phyloP scores from a whole-genome alignment of 2,888 invertebrate species.

The Archaeoteleia sp. region DNA sequence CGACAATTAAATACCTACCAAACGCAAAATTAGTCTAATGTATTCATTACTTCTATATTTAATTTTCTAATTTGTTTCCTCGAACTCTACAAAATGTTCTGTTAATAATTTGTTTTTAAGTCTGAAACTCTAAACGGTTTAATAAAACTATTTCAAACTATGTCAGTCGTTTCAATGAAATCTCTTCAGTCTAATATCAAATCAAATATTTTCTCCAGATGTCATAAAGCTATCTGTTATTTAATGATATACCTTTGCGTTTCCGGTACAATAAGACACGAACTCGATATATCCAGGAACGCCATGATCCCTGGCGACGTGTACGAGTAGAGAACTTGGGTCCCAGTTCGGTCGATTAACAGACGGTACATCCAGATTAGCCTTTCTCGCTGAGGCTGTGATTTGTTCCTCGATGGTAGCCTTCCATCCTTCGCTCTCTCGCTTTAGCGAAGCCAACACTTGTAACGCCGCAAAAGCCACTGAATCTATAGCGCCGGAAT shows the following conservation, averaged over 20 bases:
- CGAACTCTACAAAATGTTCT: too few relatives aligned
- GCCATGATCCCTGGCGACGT: slow-evolving; percentile 87
- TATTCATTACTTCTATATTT: too few relatives aligned
- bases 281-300: slow-evolving; percentile 84
- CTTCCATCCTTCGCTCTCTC: slow-evolving; percentile 77
- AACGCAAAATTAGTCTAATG: too few relatives aligned
- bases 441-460: slow-evolving; percentile 85
- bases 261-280: slow-evolving; percentile 77
- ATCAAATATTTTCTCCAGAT: too few relatives aligned
- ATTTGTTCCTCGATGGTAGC: slow-evolving; percentile 78
- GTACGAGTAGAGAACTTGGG: slow-evolving; percentile 76
- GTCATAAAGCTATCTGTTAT: too few relatives aligned
- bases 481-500: slow-evolving; percentile 86
- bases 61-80: too few relatives aligned
- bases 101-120: too few relatives aligned
- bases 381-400: slow-evolving; percentile 79
- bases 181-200: too few relatives aligned
- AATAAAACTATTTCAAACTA: too few relatives aligned
- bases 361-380: slow-evolving; percentile 77
- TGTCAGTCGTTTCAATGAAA: too few relatives aligned
- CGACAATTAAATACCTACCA: too few relatives aligned
- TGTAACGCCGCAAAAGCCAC: slow-evolving; percentile 85
- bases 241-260: slow-evolving; percentile 55
- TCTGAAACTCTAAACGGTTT: too few relatives aligned
- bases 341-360: slow-evolving; percentile 69